Evolutionary conservation across 1,140 invertebrate species (phyloP), one percentile per base, ranked within the genome.

Genomic region (Drosophila seguyi): DNA sequence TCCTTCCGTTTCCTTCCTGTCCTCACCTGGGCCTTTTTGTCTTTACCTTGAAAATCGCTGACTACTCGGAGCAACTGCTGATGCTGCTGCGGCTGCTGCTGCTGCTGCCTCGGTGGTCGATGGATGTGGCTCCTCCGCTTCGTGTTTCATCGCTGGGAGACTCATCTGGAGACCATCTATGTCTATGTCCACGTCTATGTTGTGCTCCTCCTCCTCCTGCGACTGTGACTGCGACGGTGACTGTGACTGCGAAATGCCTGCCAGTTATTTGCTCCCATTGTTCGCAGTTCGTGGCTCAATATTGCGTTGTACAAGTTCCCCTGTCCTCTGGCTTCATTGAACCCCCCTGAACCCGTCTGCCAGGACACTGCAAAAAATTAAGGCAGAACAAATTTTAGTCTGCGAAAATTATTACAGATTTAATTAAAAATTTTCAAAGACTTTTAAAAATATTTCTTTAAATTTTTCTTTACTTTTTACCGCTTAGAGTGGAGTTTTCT

Each of bases 201-300:
- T 57, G 66, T 69, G 22, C 22, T 25, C 25, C 25, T 25, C 25
- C 25, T 25, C 2, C 25, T 25, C 16, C 20, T 48, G 11, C 44
- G 41, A 22, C 13, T 16, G 16, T 16, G 62, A 50, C 22, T 36
- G 36, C 16, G 29, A 63, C 58, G 38, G 44, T 2, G 42, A 18
- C 44, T 53, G 67, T 14, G 68, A 72, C 66, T 58, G 62, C 55
- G 84, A 78, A 74, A 84, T 90, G 85, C 86, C 81, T 81, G 81
- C 81, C 81, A 88, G 86, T 85, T 88, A 90, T 88, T 88, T 88
- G 85, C 85, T 88, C 85, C 85, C 85, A 88, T 88, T 88, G 85
- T 88, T 90, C 76, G 77, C 73, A 81, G 85, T 88, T 73, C 85
- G 85, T 88, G 85, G 81, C 68, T 75, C 85, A 90, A 90, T 88